These are phyloP conservation scores for Plecturocebus donacophilus DNA, from an alignment of 2,113 vertebrate species.

Conservation along the genomic window DNA sequence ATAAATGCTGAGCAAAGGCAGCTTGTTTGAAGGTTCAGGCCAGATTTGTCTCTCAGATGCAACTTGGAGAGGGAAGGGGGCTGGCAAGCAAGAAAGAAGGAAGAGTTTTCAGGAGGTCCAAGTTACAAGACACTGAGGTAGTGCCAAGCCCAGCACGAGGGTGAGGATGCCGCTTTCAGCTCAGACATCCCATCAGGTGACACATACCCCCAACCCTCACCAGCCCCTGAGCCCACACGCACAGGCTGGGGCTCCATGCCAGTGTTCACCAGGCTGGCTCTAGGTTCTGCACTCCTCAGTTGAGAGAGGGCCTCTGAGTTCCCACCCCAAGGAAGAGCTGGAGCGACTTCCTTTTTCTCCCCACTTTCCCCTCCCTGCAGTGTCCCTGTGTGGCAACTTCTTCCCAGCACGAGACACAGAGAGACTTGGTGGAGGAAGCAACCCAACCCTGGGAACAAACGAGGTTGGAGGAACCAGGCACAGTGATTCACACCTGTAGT, in stretches of 20 bases:
- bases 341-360: too few relatives aligned
- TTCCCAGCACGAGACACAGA: background rate
- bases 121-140: background rate
- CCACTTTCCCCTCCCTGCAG: background rate
- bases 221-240: constrained; percentile 26
- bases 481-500: too few relatives aligned
- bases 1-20: background rate
- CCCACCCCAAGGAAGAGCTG: background rate
- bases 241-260: background rate
- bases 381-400: background rate
- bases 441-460: background rate
- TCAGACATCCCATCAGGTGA: background rate
- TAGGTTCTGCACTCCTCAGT: background rate
- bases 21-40: background rate
- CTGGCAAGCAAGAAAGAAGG: background rate
- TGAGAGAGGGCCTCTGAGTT: background rate
- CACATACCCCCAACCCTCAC: background rate
- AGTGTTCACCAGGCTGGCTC: background rate
- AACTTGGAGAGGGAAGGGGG: background rate
- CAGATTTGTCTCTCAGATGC: background rate
- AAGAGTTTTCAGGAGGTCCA: background rate
- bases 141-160: background rate
- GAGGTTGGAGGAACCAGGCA: too few relatives aligned
- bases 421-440: background rate
- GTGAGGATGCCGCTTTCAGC: background rate